Evolutionary conservation across 2,113 vertebrate genomes (phyloP).

Genomic region (Eptesicus fuscus): DNA sequence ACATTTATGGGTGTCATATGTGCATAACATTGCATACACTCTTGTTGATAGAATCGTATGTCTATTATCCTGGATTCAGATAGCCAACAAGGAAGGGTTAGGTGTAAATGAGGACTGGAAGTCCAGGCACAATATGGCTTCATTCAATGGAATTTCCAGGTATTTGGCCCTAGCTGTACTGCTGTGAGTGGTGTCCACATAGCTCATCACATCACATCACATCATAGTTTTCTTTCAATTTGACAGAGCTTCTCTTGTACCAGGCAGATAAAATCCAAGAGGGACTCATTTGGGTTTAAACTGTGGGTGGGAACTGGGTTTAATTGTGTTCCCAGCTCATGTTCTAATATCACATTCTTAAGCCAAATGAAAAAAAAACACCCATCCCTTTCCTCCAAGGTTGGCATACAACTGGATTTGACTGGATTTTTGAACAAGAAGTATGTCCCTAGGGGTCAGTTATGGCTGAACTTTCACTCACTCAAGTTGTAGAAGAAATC

Average conservation of each 20-base stretch:
- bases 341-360: constrained; percentile 37
- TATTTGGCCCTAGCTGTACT: neutral
- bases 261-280: constrained; percentile 42
- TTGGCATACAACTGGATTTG: constrained; percentile 2
- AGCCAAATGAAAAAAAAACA: constrained; percentile 51
- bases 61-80: neutral
- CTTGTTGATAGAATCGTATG: neutral
- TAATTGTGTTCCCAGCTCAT: constrained; percentile 49
- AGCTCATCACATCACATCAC: neutral
- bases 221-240: constrained; percentile 28
- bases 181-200: neutral
- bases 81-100: neutral
- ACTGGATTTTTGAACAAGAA: neutral
- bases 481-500: neutral
- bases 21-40: neutral
- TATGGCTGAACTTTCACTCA: neutral
- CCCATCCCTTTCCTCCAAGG: constrained; percentile 18
- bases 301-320: constrained; percentile 53
- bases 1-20: neutral
- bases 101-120: neutral
- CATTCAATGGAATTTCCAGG: neutral
- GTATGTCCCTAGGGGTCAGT: neutral
- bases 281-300: constrained; percentile 43
- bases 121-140: neutral
- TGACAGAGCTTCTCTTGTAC: constrained; percentile 9